Evolutionary conservation across 2,888 invertebrate species (phyloP), one percentile per base, ranked within the genome.

Genomic region (Diaprepes abbreviatus): DNA sequence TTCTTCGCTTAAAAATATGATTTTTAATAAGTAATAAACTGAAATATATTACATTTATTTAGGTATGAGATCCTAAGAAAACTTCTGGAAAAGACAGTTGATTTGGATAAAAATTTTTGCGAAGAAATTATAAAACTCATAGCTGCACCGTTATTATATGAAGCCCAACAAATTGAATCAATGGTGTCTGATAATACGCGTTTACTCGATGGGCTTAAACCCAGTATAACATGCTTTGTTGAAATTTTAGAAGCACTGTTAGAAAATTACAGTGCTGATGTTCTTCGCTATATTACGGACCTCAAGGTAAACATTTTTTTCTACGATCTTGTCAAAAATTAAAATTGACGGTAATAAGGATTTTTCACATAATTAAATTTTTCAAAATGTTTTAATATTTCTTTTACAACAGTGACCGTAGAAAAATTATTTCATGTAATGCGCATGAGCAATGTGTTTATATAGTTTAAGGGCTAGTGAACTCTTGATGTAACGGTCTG

Each of bases 191-290:
- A 7, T 21, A n/a, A 33, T 10, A 12, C 7, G 19, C 0, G 12
- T 1, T 3, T 1, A 7, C 3, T 35, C 2, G 14, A 12, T 9
- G 35, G 5, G 10, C 19, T 70, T 16, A 58, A 40, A 21, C 45
- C 70, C 1, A 65, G 36, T 16, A 16, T 48, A 14, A 14, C 14
- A 12, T 70, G 65, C 31, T n/a, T 70, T n/a, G 19, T 65, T 17
- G 38, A 70, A 28, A 59, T 70, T 45, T 21, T 65, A 6, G 70
- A 70, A 48, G 50, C 48, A 28, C 35, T 70, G 21, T 31, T 70
- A 16, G n/a, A 54, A 54, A 35, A 54, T 16, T 54, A 65, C 21
- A 65, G 12, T 55, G 21, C 17, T 5, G 28, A 24, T 3, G 60
- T 60, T 21, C 45, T 70, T 31, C 21, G 45, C 3, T 45, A 40